A percentile compares a stretch with the other conserved stretches of the same genome.
phyloP scores from a whole-genome alignment of 2,797 vertebrate species.

The Capromys pilorides region DNA sequence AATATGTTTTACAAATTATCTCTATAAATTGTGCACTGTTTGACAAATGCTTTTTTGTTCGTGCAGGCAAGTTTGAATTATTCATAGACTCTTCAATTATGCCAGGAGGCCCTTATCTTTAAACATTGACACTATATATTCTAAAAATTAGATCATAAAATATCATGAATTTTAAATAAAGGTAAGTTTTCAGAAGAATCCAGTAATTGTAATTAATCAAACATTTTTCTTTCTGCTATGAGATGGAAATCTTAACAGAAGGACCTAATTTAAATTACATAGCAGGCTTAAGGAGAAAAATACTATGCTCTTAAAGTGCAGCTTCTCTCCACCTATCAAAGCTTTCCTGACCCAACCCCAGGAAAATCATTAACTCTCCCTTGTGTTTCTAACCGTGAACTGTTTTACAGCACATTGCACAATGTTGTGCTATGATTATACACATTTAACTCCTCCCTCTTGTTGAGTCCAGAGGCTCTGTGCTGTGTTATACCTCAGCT shows the following conservation, averaged over 20 bases:
- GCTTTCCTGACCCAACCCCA: neutral
- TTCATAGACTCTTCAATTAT: constrained; percentile 55
- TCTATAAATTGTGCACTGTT: neutral
- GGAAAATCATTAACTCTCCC: neutral
- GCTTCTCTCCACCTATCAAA: neutral
- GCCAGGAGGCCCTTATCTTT: constrained; percentile 53
- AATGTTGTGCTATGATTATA: neutral
- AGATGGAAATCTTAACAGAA: constrained; percentile 54
- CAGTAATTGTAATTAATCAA: constrained; percentile 41
- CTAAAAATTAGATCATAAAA: constrained; percentile 64
- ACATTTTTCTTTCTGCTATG: constrained; percentile 53
- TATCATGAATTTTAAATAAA: constrained; percentile 45
- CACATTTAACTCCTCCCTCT: neutral
- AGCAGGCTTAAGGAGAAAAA: constrained; percentile 17
- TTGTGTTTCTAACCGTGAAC: neutral
- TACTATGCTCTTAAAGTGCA: neutral
- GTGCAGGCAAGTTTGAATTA: constrained; percentile 34
- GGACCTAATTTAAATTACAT: constrained; percentile 52
- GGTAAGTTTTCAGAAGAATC: constrained; percentile 50
- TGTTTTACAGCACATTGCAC: neutral
- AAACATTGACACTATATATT: constrained; percentile 21
- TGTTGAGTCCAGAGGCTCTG: neutral
- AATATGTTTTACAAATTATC: constrained; percentile 10
- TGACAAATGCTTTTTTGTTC: constrained; percentile 36
- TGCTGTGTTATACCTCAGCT: neutral